Evolutionary conservation across 2,888 invertebrate genomes (phyloP), one percentile per base, ranked within the genome.

Genomic region (Coleophora deauratella): DNA sequence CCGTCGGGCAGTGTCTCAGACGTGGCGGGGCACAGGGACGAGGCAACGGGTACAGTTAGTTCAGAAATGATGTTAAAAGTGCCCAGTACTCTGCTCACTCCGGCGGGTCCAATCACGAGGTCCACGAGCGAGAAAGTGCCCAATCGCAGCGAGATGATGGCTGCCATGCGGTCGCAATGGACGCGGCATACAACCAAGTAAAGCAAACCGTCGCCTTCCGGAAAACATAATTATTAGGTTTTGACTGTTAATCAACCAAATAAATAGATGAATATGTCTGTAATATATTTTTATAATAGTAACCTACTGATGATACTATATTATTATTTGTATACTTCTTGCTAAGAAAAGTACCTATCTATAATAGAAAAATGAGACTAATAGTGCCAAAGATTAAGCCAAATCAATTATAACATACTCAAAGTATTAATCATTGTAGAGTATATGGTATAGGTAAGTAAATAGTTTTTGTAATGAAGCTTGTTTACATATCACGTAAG

Each of bases 171-270:
- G 51, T 91, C 93, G 7, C 90, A 91, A 48, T 95, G 95, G 95
- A 94, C 94, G 13, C 87, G 95, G 55, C 95, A 95, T 66, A 96
- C 95, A 27, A 95, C 95, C 28, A 95, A 95, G 78, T 95, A 86
- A 12, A 14, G 4, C 8, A 9, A n/a, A n/a, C n/a, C 21, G 21
- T 21, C 21, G 6, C 21, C 21, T 21, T 21, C 6, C 21, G 21
- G 21, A 6, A 21, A 4, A 21, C 21, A 21, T 9, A 33, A 12
- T 10, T 33, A 33, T 27, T 35, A 34, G 15, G 27, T 38, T 46
- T 41, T 43, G 43, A 43, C 38, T 45, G 38, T 41, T 30, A n/a
- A 38, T 42, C 46, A 47, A 38, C 43, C 28, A 46, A 42, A 55
- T 52, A 42, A 13, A 14, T 14, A 45, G n/a, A n/a, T n/a, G n/a